phyloP scores from a whole-genome alignment of 2,113 vertebrate genomes.

The Mus pahari region DNA sequence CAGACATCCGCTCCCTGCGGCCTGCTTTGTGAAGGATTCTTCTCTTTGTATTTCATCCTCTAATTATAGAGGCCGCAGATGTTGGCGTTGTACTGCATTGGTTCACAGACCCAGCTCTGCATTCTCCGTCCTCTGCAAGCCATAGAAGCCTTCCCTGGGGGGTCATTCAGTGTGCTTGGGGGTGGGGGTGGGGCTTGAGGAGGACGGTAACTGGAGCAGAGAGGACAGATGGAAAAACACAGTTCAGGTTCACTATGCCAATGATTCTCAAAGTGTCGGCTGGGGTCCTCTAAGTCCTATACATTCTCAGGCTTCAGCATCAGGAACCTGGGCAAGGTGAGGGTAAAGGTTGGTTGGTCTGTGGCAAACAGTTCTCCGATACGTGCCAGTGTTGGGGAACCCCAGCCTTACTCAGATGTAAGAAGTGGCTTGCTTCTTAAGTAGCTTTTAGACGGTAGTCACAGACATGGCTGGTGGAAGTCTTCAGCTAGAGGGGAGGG shows the following conservation, averaged over 20 bases:
- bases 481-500: not conserved
- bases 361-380: too few species aligned
- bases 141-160: not conserved
- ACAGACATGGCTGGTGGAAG: not conserved
- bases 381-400: fast-evolving
- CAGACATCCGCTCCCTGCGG: not conserved
- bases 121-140: fast-evolving
- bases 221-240: not conserved
- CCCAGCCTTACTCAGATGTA: fast-evolving
- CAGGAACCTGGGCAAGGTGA: not conserved
- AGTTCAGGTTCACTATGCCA: fast-evolving
- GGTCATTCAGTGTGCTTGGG: fast-evolving
- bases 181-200: not conserved
- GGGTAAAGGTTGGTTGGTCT: fast-evolving
- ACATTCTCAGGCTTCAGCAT: not conserved
- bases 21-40: not conserved
- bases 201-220: not conserved
- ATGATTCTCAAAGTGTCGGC: not conserved
- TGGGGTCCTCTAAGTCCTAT: not conserved
- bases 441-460: too few species aligned
- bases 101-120: not conserved
- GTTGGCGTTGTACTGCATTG: fast-evolving
- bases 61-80: fast-evolving
- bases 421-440: not conserved
- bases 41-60: fast-evolving